These are phyloP conservation scores for Bothrops alternatus DNA, from an alignment of 2,797 vertebrate species.

Conservation along the genomic window DNA sequence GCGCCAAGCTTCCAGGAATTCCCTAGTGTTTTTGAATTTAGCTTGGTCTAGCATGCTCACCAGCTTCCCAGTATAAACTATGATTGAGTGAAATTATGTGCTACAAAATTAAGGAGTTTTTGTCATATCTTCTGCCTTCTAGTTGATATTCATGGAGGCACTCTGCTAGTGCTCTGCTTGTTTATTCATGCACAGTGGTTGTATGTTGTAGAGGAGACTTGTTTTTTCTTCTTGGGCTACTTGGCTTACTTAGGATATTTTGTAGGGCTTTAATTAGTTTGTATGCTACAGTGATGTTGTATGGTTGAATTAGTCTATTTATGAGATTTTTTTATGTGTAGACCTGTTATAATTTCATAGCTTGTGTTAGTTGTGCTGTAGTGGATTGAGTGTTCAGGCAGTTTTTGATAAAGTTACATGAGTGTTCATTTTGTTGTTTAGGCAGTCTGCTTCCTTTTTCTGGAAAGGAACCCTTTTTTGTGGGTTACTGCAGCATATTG, in stretches of 20 bases:
- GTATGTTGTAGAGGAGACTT: not conserved
- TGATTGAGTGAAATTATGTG: not conserved
- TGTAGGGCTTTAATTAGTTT: not conserved
- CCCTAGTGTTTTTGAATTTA: not conserved
- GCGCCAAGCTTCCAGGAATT: not conserved
- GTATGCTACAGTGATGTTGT: not conserved
- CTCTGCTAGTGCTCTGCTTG: not conserved
- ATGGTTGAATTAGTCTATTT: not conserved
- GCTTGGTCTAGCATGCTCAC: not conserved
- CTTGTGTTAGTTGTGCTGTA: not conserved
- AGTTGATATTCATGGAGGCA: not conserved
- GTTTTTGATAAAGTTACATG: not conserved
- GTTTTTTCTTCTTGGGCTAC: not conserved
- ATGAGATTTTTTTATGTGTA: not conserved
- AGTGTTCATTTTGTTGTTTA: not conserved
- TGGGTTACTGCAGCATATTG: not conserved
- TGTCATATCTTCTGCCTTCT: not conserved
- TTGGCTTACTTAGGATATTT: not conserved
- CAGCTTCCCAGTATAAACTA: not conserved
- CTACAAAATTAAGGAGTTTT: not conserved
- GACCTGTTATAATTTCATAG: not conserved
- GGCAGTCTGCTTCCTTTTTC: not conserved
- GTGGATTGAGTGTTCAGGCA: not conserved
- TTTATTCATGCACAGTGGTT: not conserved
- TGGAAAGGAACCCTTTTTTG: not conserved